Base-by-base conservation (phyloP, 2,113 vertebrate species). In the Theristicus caerulescens region DNA sequence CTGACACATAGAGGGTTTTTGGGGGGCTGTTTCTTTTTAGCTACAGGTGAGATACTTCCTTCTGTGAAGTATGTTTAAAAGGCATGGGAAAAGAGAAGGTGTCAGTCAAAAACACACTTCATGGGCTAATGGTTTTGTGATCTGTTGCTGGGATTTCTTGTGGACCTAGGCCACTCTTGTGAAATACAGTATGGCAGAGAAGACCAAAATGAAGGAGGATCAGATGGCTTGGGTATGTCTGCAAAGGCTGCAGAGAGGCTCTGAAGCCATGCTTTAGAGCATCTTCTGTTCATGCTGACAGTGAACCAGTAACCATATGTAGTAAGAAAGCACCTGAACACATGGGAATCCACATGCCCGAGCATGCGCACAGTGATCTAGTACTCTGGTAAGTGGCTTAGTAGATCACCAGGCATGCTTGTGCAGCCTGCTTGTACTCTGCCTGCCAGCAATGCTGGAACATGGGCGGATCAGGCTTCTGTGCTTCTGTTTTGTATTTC, bases 291-390 rank as follows among this genome's bases (percentile, higher is more conserved):
- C 7, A 1, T 4, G 22, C 71, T 92, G 82, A 61, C 40, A 47
- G 49, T 13, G 36, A 94, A 82, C 57, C 40, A 57, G 88, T 54
- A 73, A 20, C 67, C 55, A 0, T 59, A 15, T 57, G 86, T 90
- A 86, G 91, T 82, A 69, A 83, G 80, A 58, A 71, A 44, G 57
- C 89, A 64, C 13, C 10, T 0, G 13, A 34, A 72, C 94, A 93
- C 96, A 82, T 97, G 94, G 94, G 70, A 3, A 73, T 85, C n/a
- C 93, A 6, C 96, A 91, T 97, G 91, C 87, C 83, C 9, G 73
- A 87, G 11, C 20, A 52, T 24, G 79, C 3, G 0, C 58, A 19
- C 25, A 2, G 42, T 25, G 73, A 78, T 61, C 42, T 51, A 69
- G 11, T n/a, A 27, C 78, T 57, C 32, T 2, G 40, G 8, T 94